Percentiles rank a stretch among this genome's conserved stretches.
These are phyloP conservation scores for Nanorana parkeri DNA, from an alignment of 2,113 vertebrate genomes.

Conservation along the genomic window DNA sequence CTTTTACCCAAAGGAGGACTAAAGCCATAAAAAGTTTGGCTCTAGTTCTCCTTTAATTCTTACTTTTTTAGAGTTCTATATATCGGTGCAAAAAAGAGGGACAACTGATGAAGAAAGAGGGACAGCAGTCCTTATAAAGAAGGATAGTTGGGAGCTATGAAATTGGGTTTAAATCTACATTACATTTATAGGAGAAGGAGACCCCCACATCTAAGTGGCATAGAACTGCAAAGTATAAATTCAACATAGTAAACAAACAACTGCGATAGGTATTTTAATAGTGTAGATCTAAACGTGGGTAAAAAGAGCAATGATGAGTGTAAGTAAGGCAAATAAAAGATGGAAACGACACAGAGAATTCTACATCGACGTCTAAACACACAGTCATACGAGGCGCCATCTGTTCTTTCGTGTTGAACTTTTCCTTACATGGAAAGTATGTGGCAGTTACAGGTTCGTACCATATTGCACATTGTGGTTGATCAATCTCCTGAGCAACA, in stretches of 20 bases:
- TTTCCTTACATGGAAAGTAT: constrained; percentile 44
- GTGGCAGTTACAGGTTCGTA: constrained; percentile 42
- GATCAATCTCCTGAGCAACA: constrained; percentile 44
- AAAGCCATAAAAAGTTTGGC: too few relatives aligned
- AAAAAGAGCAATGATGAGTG: constrained; percentile 1
- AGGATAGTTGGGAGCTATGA: too few relatives aligned
- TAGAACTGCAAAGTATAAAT: background rate
- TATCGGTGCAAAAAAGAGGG: too few relatives aligned
- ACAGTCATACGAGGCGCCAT: constrained; percentile 38
- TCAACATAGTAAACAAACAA: background rate
- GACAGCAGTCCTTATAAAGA: too few relatives aligned
- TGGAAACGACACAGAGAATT: constrained; percentile 34
- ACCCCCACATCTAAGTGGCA: too few relatives aligned
- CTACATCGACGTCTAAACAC: constrained; percentile 31
- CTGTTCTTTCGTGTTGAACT: constrained; percentile 53
- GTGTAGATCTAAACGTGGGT: constrained; percentile 11
- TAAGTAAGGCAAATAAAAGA: constrained; percentile 13
- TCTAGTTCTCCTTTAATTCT: too few relatives aligned
- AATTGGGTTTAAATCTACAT: too few relatives aligned
- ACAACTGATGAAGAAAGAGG: too few relatives aligned
- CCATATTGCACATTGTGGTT: constrained; percentile 51
- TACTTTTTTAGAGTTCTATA: too few relatives aligned
- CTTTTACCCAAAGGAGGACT: too few relatives aligned
- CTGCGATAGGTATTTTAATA: constrained; percentile 9
- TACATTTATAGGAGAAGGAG: too few relatives aligned